Conservation (phyloP, 2,888 invertebrate species). For the Tachina grossa region DNA sequence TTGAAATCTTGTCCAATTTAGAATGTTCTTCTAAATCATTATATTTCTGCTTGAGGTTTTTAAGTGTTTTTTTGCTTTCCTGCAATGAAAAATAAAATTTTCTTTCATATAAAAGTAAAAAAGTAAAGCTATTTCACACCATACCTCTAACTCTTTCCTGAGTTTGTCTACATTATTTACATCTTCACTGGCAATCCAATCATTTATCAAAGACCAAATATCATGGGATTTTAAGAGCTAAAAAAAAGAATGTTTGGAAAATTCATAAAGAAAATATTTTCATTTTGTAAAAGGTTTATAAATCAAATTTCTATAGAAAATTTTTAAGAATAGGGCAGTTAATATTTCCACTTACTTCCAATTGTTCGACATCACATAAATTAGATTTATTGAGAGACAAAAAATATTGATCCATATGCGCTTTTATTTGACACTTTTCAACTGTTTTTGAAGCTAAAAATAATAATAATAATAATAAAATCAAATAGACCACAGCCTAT, state of each 20-base stretch:
- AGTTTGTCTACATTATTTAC: conserved; percentile 41
- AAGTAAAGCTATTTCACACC: neutral
- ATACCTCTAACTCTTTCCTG: conserved; percentile 71
- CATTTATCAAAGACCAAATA: conserved; percentile 58
- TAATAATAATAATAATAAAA: neutral
- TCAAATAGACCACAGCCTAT: neutral
- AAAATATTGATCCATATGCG: conserved; percentile 61
- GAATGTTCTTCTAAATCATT: conserved; percentile 54
- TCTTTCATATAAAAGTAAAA: neutral
- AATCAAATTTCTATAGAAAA: too few relatives aligned
- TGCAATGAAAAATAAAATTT: conserved; percentile 4
- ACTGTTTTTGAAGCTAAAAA: conserved; percentile 59
- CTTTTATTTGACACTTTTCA: conserved; percentile 66
- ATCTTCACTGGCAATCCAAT: conserved; percentile 47
- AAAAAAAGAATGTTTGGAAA: neutral
- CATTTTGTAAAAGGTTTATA: too few relatives aligned
- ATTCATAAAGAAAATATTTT: too few relatives aligned
- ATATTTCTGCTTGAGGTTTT: conserved; percentile 56
- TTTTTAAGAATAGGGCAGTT: neutral
- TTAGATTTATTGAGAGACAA: conserved; percentile 47
- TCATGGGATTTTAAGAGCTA: conserved; percentile 60
- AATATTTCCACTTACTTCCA: conserved; percentile 55
- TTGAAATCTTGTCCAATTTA: conserved; percentile 46
- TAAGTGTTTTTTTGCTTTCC: conserved; percentile 61
- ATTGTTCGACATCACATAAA: conserved; percentile 35